Conservation (phyloP, 2,797 vertebrate genomes). For the Cynodonichthys magdalenae region DNA sequence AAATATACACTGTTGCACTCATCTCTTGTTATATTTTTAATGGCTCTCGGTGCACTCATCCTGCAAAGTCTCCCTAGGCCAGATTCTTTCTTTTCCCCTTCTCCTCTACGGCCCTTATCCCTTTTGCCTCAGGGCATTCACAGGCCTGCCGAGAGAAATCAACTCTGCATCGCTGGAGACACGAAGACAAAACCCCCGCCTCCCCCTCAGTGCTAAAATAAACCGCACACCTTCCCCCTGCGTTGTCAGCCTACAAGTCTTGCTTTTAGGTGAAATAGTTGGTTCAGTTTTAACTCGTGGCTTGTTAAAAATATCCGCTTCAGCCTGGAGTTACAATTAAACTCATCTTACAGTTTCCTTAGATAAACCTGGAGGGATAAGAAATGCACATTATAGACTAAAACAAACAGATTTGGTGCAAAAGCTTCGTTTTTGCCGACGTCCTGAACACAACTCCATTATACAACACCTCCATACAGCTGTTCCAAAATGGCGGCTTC, state of each 20-base stretch:
- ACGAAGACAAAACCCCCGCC: constrained; percentile 42
- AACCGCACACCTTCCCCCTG: constrained; percentile 70
- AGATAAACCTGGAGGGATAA: constrained; percentile 2
- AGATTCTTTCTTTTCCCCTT: constrained; percentile 61
- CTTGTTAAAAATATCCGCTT: constrained; percentile 27
- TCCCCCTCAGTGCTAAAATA: constrained; percentile 59
- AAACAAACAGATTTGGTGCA: constrained; percentile 32
- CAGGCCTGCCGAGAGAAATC: constrained; percentile 81
- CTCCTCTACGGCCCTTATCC: constrained; percentile 64
- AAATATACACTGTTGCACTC: constrained; percentile 71
- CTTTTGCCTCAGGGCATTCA: constrained; percentile 71
- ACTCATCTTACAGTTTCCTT: constrained; percentile 10
- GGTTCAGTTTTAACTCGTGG: constrained; percentile 25
- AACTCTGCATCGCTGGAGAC: constrained; percentile 78
- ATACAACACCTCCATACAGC: constrained; percentile 70
- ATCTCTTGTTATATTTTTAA: constrained; percentile 72
- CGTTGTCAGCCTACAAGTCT: constrained; percentile 55
- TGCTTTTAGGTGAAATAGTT: constrained; percentile 60
- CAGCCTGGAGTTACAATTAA: constrained; percentile 1
- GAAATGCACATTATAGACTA: constrained; percentile 1
- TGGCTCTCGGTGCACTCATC: constrained; percentile 63
- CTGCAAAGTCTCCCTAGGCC: constrained; percentile 67
- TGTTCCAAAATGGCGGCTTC: constrained; percentile 81
- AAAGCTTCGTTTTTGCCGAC: constrained; percentile 31
- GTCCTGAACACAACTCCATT: constrained; percentile 74